These are phyloP conservation scores for Tautogolabrus adspersus DNA, from an alignment of 2,113 vertebrate species.

Conservation along the genomic window DNA sequence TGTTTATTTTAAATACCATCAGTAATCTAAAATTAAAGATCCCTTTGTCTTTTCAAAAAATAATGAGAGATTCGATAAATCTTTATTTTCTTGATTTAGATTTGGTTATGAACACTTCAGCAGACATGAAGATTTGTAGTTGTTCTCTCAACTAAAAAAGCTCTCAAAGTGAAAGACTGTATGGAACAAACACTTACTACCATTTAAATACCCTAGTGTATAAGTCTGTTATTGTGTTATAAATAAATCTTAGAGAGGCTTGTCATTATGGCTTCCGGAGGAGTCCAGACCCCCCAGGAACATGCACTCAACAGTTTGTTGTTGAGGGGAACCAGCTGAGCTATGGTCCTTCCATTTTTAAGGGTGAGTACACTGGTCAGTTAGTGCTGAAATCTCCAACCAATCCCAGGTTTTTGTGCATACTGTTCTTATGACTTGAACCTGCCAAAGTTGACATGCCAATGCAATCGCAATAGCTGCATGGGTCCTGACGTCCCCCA, in stretches of 20 bases:
- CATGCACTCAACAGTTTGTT: conserved; percentile 61
- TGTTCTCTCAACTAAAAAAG: conserved; percentile 43
- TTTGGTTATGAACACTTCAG: conserved; percentile 32
- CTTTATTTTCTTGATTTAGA: conserved; percentile 1
- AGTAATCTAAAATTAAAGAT: not conserved
- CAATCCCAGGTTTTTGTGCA: conserved; percentile 34
- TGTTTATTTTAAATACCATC: not conserved
- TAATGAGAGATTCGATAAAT: not conserved
- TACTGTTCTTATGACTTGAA: conserved; percentile 44
- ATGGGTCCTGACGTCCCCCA: conserved; percentile 39
- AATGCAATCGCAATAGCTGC: conserved; percentile 23
- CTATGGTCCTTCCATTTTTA: conserved; percentile 50
- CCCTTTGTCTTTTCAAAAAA: not conserved
- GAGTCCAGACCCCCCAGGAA: conserved; percentile 60
- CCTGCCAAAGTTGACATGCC: conserved; percentile 32
- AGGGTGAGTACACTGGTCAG: conserved; percentile 13
- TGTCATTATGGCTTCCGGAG: conserved; percentile 71
- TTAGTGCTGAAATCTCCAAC: conserved; percentile 45
- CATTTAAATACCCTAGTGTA: conserved; percentile 52
- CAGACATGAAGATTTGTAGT: conserved; percentile 29
- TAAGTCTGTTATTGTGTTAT: conserved; percentile 59
- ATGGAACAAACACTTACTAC: conserved; percentile 63
- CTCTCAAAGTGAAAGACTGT: conserved; percentile 52
- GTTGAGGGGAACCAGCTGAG: conserved; percentile 54
- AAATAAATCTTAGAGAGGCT: conserved; percentile 61